Percentiles rank a stretch among this genome's conserved stretches.
phyloP scores from a whole-genome alignment of 2,888 invertebrate species.

The Amphipyra tragopoginis region DNA sequence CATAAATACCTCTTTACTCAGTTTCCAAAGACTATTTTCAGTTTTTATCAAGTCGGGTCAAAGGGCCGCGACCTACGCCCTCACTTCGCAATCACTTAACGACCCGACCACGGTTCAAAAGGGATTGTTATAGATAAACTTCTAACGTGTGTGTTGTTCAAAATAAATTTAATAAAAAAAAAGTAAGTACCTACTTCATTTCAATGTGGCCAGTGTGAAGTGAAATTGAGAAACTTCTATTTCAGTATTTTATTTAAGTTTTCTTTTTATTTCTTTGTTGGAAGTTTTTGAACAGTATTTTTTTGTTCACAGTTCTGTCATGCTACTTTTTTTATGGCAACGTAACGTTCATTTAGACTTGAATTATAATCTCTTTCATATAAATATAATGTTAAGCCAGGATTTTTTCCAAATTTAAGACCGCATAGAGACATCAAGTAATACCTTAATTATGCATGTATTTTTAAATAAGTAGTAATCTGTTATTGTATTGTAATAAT shows the following conservation, averaged over 20 bases:
- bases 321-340: neutral
- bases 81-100: constrained; percentile 67
- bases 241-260: neutral
- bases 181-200: constrained; percentile 1
- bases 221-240: constrained; percentile 12
- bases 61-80: constrained; percentile 41
- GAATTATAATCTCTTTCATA: too few relatives aligned
- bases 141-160: constrained; percentile 35
- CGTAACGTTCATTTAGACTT: too few relatives aligned
- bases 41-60: constrained; percentile 51
- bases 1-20: constrained; percentile 32
- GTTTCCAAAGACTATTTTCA: constrained; percentile 32
- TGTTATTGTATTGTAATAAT: too few relatives aligned
- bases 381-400: too few relatives aligned
- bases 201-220: constrained; percentile 8
- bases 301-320: neutral
- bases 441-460: too few relatives aligned
- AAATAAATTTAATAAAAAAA: constrained; percentile 41
- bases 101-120: constrained; percentile 55
- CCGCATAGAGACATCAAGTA: too few relatives aligned
- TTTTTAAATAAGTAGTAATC: too few relatives aligned
- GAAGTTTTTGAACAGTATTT: neutral
- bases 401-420: too few relatives aligned
- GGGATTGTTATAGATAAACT: constrained; percentile 59
- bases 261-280: neutral